These are phyloP conservation scores for Meliscaeva auricollis DNA, from an alignment of 2,888 invertebrate species.

Conservation along the genomic window DNA sequence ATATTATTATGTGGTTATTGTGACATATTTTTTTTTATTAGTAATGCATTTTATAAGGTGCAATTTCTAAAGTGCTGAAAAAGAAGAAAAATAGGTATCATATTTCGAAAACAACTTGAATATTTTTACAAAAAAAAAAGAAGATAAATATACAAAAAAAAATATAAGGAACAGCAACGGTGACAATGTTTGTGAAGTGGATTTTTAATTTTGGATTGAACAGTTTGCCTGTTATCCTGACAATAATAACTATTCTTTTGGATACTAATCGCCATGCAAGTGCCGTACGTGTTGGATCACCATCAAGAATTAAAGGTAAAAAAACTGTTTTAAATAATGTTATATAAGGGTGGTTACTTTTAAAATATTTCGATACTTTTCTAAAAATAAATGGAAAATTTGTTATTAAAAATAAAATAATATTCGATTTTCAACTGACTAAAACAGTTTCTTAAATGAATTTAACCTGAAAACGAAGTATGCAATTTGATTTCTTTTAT, in stretches of 20 bases:
- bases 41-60: constrained; percentile 53
- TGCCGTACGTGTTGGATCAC: constrained; percentile 86
- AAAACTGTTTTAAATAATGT: not conserved
- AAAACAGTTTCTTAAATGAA: too few species aligned
- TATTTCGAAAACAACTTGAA: constrained; percentile 1
- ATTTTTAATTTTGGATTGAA: constrained; percentile 80
- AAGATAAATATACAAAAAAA: constrained; percentile 60
- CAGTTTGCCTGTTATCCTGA: constrained; percentile 78
- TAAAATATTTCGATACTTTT: too few species aligned
- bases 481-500: too few species aligned
- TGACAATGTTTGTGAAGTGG: constrained; percentile 81
- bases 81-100: constrained; percentile 2
- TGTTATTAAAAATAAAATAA: too few species aligned
- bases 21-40: constrained; percentile 28
- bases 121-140: constrained; percentile 21
- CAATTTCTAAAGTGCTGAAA: constrained; percentile 56
- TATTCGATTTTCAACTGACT: too few species aligned
- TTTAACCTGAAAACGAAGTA: too few species aligned
- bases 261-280: constrained; percentile 78
- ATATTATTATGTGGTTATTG: constrained; percentile 53
- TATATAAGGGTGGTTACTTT: too few species aligned
- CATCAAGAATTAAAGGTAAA: constrained; percentile 87
- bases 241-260: constrained; percentile 78
- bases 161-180: constrained; percentile 42
- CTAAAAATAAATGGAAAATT: too few species aligned